Evolutionary conservation across 2,888 invertebrate genomes (phyloP).

Genomic region (Mystacides longicornis): DNA sequence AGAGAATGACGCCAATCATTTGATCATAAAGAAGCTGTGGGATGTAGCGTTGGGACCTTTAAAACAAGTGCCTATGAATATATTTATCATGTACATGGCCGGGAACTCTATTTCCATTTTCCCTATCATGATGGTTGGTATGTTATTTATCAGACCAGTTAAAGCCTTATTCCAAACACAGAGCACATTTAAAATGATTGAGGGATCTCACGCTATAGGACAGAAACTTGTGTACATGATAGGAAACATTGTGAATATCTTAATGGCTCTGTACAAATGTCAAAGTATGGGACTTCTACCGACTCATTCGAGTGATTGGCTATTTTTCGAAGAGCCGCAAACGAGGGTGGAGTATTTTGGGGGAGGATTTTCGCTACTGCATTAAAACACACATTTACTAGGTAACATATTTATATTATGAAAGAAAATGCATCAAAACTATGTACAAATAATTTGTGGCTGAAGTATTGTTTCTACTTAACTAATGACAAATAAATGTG

Average conservation of each 20-base stretch:
- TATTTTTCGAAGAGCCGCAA: constrained; percentile 92
- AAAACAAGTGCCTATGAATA: constrained; percentile 97
- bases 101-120: constrained; percentile 99
- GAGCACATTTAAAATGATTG: constrained; percentile 88
- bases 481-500: constrained; percentile 39
- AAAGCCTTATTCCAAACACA: constrained; percentile 90
- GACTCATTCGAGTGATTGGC: constrained; percentile 96
- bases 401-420: constrained; percentile 17
- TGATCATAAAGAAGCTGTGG: constrained; percentile 93
- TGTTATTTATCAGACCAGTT: constrained; percentile 93
- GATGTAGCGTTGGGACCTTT: constrained; percentile 91
- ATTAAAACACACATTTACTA: constrained; percentile 31
- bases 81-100: constrained; percentile 99
- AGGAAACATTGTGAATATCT: constrained; percentile 88
- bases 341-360: constrained; percentile 78
- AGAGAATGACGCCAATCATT: constrained; percentile 74
- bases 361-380: constrained; percentile 65
- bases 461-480: not conserved
- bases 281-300: constrained; percentile 96
- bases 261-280: constrained; percentile 91
- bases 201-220: constrained; percentile 80
- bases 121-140: constrained; percentile 99
- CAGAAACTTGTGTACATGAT: constrained; percentile 91
- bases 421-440: not conserved
- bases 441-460: not conserved